Evolutionary conservation across 2,113 vertebrate species (phyloP).

Genomic region (Cryptotis parvus): DNA sequence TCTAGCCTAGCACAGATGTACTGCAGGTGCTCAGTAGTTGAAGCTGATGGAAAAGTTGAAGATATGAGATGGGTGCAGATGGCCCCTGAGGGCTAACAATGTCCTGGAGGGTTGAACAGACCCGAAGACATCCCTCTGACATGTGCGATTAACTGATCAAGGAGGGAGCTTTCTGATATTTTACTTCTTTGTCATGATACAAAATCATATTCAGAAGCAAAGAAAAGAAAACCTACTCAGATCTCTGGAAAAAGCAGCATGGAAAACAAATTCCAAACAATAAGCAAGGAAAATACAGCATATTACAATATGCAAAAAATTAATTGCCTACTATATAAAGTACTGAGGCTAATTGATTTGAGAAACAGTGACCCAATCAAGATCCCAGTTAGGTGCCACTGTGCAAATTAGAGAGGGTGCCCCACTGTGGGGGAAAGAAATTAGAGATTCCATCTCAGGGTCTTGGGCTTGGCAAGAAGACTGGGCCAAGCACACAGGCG

Average conservation of each 20-base stretch:
- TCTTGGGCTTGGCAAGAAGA: background rate
- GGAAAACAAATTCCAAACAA: background rate
- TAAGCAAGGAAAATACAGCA: conserved; percentile 4
- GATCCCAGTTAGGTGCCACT: background rate
- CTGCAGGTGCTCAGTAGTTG: background rate
- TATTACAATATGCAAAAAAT: background rate
- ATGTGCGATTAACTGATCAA: background rate
- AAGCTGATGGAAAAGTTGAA: background rate
- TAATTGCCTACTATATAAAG: conserved; percentile 32
- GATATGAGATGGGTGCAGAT: background rate
- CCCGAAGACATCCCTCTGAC: background rate
- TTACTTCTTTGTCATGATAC: background rate
- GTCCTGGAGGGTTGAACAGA: background rate
- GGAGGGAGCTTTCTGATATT: background rate
- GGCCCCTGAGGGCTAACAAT: background rate
- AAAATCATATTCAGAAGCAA: conserved; percentile 19
- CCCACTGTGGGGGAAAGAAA: background rate
- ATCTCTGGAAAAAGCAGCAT: conserved; percentile 15
- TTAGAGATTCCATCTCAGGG: background rate
- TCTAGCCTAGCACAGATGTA: background rate
- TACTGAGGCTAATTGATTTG: conserved; percentile 21
- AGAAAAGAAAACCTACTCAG: conserved; percentile 33
- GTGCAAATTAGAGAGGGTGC: background rate
- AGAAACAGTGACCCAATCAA: background rate
- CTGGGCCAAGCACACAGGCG: background rate